Percentiles rank a stretch among this genome's conserved stretches.
Evolutionary conservation across 2,888 invertebrate genomes (phyloP).

Genomic region (Aspidiotus destructor): DNA sequence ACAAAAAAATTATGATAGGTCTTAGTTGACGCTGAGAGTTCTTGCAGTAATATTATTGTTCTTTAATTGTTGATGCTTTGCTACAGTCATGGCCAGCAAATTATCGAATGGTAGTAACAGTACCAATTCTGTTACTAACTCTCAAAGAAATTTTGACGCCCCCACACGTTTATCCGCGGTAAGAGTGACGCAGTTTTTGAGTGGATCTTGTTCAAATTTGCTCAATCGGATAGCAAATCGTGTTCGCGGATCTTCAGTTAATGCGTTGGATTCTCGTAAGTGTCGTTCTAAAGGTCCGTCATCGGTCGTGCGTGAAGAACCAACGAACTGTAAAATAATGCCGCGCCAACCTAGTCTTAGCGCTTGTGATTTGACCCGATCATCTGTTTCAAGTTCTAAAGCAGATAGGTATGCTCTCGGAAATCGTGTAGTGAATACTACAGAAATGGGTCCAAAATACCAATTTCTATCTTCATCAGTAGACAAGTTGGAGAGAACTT

Average conservation of each 20-base stretch:
- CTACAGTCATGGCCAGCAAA: background rate
- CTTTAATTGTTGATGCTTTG: background rate
- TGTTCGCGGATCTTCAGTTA: constrained; percentile 59
- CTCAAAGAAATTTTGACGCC: constrained; percentile 56
- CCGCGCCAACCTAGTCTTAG: background rate
- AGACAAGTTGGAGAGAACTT: background rate
- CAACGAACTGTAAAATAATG: background rate
- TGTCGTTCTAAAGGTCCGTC: constrained; percentile 22
- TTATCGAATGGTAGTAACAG: background rate
- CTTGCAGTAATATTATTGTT: background rate
- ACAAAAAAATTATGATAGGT: background rate
- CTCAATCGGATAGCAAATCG: constrained; percentile 67
- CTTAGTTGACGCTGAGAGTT: background rate
- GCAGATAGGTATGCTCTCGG: background rate
- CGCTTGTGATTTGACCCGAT: background rate
- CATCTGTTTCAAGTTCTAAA: background rate
- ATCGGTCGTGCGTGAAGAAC: background rate
- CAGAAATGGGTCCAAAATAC: background rate
- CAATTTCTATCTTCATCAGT: background rate
- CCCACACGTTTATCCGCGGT: constrained; percentile 62
- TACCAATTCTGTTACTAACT: constrained; percentile 19
- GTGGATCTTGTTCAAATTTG: constrained; percentile 76
- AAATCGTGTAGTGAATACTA: background rate
- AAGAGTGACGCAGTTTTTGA: constrained; percentile 75
- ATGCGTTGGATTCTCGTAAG: constrained; percentile 6